phyloP scores from a whole-genome alignment of 2,888 invertebrate species.

The Melitaea athalia region DNA sequence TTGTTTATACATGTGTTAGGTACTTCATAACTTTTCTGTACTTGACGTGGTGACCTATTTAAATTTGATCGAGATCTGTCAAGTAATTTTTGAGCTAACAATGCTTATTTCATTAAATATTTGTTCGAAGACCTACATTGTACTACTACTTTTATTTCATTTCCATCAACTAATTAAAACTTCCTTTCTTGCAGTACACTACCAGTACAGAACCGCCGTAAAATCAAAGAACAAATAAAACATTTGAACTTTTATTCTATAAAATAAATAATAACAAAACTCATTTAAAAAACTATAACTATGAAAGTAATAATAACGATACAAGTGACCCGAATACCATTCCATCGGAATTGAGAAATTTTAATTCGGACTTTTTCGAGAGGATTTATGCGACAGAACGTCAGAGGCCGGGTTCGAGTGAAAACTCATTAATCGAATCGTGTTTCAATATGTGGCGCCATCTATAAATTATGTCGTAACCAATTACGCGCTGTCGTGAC shows the following conservation, averaged over 20 bases:
- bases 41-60: too few species aligned
- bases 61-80: too few species aligned
- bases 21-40: too few species aligned
- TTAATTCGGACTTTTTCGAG: constrained; percentile 37
- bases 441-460: constrained; percentile 56
- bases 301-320: constrained; percentile 11
- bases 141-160: too few species aligned
- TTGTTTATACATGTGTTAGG: too few species aligned
- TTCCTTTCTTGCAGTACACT: too few species aligned
- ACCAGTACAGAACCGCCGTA: background rate
- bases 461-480: constrained; percentile 57
- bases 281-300: background rate
- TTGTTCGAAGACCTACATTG: too few species aligned
- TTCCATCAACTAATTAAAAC: too few species aligned
- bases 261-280: background rate
- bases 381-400: constrained; percentile 39
- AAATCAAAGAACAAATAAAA: background rate
- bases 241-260: background rate
- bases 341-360: constrained; percentile 34
- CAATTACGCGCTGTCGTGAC: constrained; percentile 52
- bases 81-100: too few species aligned
- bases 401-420: constrained; percentile 34
- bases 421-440: constrained; percentile 62
- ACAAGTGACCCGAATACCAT: constrained; percentile 4
- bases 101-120: too few species aligned